Base-by-base conservation (phyloP, 2,888 invertebrate genomes). In the Drosophila bunnanda region DNA sequence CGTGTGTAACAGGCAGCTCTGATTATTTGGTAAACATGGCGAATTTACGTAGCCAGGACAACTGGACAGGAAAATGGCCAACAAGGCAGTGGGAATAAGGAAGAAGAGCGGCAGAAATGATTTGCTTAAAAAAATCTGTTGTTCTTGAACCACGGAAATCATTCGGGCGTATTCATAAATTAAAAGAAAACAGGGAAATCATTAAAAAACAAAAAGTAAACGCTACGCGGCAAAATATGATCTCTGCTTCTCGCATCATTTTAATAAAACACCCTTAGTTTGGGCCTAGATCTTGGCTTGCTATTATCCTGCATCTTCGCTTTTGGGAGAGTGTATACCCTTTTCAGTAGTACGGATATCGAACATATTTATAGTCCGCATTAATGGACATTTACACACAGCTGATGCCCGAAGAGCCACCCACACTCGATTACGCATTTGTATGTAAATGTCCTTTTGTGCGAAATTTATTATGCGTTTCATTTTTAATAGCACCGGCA, bases 11-110 rank as follows among this genome's bases (percentile, higher is more conserved):
- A 60, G 39, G 50, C 56, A 69, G 30, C 46, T 55, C 59, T 75
- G 75, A 75, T 75, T 75, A 75, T 75, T 75, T 61, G 68, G 64
- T 74, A 74, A 74, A 74, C 60, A 74, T 57, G 60, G 56, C 50
- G 46, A 59, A 75, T 53, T 46, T 57, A 54, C 52, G 73, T 46
- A 50, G 41, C 55, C 67, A 73, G 50, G 65, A 59, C 54, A 65
- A 36, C 65, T 52, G 73, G 28, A n/a, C 65, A 36, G 72, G 17
- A n/a, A 55, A 55, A 34, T 56, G 69, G 43, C 43, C 72, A 62
- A 9, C 13, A 50, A n/a, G 20, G 43, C 25, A 5, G 3, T 8
- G 59, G 28, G 15, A 9, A 15, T n/a, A 5, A 5, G 22, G 7
- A 34, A n/a, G 4, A 17, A 5, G 20, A 4, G 9, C 13, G 28